Evolutionary conservation across 30 jellyfish, hydroid and myxozoan species (phyloP), one percentile per base, ranked within the genome.

Genomic region (Cassiopea andromeda): DNA sequence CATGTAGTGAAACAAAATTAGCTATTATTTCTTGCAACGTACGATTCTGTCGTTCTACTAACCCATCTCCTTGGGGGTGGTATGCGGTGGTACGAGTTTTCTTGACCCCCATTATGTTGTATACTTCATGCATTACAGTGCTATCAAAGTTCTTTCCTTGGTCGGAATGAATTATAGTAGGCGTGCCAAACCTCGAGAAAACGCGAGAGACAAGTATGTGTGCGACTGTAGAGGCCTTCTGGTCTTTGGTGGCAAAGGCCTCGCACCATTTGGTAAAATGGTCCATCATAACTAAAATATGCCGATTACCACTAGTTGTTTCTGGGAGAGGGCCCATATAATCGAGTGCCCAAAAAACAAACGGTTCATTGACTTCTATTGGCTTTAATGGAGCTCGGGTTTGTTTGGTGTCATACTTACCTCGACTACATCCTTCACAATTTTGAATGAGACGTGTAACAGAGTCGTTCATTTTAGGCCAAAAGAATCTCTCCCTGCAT

Each of bases 221-320:
- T 3, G 94, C 93, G 46, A 87, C 84, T 44, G 92, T 87, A 6
- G 66, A 14, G 1, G 94, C 84, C 49, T 87, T 59, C 45, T 77
- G 82, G 72, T 87, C 83, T 60, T 7, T 17, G 27, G 69, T 17
- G 60, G 92, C 87, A 64, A 47, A 87, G 45, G 75, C 75, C 27
- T 66, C 75, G 19, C 14, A 66, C 75, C 75, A 66, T 66, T 66
- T 66, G 15, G 94, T 87, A 71, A 87, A 87, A 77, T 54, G 64
- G 64, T 54, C 64, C 64, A 54, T 54, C 64, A 54, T 54, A 54
- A 54, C 64, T 54, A 54, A 54, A 54, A 54, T 54, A 10, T 54
- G 64, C 12, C 64, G 7, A 10, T 54, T 54, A 54, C 64, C 64
- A 54, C 64, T 54, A 54, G 64, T 10, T 54, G 64, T 54, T 54